These are phyloP conservation scores for Acleris literana DNA, from an alignment of 2,888 invertebrate genomes.

Conservation along the genomic window DNA sequence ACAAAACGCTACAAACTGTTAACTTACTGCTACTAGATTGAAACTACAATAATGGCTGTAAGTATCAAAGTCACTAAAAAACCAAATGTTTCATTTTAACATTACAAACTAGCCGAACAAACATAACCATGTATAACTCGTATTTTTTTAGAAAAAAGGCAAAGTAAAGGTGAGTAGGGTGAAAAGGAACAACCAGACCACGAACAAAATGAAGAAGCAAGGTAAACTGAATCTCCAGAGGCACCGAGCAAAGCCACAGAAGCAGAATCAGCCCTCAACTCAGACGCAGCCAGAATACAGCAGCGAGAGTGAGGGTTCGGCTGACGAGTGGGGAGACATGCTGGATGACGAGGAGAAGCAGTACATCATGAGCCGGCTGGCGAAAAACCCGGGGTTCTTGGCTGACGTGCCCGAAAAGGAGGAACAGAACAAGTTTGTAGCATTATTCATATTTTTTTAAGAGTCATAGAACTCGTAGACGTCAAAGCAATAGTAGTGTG, in stretches of 20 bases:
- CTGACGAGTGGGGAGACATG: conserved; percentile 84
- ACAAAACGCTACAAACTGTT: background rate
- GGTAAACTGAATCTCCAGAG: conserved; percentile 79
- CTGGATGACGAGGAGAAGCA: conserved; percentile 82
- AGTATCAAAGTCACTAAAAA: conserved; percentile 43
- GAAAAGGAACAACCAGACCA: conserved; percentile 83
- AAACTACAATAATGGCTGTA: conserved; percentile 62
- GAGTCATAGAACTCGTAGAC: too few species aligned
- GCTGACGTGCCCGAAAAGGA: conserved; percentile 71
- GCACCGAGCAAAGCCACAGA: conserved; percentile 66
- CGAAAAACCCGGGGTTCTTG: conserved; percentile 70
- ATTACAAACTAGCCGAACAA: conserved; percentile 6
- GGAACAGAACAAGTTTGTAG: conserved; percentile 27
- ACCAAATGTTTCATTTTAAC: background rate
- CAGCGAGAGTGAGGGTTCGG: conserved; percentile 75
- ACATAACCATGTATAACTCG: conserved; percentile 28
- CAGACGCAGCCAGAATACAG: conserved; percentile 63
- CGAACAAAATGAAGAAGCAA: conserved; percentile 82
- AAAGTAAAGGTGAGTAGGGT: conserved; percentile 81
- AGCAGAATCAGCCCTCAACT: conserved; percentile 59
- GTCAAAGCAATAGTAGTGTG: too few species aligned
- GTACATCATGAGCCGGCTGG: conserved; percentile 73
- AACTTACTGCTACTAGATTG: background rate
- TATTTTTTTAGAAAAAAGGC: conserved; percentile 74
- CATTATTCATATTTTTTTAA: background rate